Base-by-base conservation (phyloP, 2,888 invertebrate genomes). In the Erebia ligea region DNA sequence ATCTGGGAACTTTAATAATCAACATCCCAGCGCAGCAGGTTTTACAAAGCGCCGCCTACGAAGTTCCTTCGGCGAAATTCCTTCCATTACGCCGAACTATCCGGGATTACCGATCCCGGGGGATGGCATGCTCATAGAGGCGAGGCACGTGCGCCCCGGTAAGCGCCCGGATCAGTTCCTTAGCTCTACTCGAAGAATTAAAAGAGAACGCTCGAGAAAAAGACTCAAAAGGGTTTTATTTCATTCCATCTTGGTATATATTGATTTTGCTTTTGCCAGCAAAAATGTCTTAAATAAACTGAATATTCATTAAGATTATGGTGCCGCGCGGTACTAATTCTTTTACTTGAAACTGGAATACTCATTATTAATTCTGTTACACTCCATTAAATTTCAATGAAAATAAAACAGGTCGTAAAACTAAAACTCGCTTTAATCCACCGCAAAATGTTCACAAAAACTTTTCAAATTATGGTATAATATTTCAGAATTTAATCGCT, bases 11-110 rank as follows among this genome's bases (percentile, higher is more conserved):
- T 72, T 70, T 74, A 68, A 73, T 75, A 72, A 73, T 73, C 68
- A 70, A 67, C 68, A 66, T 64, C 59, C 59, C 54, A 74, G 58
- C 57, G 61, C 75, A 68, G 71, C 56, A 71, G 63, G 69, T 72
- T 68, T 76, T 73, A 71, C 65, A 68, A 71, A 75, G 71, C 66
- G 64, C 72, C 69, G 70, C 76, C 75, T 72, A 72, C 73, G 71
- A 76, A 73, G 72, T 74, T 75, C 70, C 59, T 58, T 59, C 68
- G 57, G 75, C 71, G 71, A 74, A 76, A 76, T 74, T 74, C 76
- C 71, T 63, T 73, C 75, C 73, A 76, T 76, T 76, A 76, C 73
- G 69, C 74, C 71, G 70, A 76, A 76, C 77, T 72, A 76, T 72
- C 76, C 67, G 19, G 73, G 76, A 76, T 77, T 77, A 77, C 75